Percentiles rank a stretch among this genome's conserved stretches.
Conservation (phyloP, 2,797 vertebrate genomes). For the Sardinella longiceps region DNA sequence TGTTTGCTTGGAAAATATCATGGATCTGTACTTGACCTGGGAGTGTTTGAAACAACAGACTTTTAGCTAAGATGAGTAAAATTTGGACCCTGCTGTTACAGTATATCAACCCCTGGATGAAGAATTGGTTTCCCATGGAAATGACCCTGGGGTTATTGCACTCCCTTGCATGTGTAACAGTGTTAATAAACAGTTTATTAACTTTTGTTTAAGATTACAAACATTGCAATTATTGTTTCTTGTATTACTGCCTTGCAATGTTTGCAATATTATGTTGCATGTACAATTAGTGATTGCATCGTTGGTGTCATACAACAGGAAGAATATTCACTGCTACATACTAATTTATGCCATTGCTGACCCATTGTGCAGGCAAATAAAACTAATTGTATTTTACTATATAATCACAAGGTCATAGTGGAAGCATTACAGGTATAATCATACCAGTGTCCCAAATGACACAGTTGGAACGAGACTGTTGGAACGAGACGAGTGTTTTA, state of each 20-base stretch:
- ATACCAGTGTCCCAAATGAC: not conserved
- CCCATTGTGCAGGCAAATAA: too few relatives aligned
- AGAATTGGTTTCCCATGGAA: not conserved
- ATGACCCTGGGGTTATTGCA: not conserved
- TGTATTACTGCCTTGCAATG: too few relatives aligned
- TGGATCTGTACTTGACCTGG: not conserved
- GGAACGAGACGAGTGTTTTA: too few relatives aligned
- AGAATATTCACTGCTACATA: too few relatives aligned
- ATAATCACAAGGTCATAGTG: not conserved
- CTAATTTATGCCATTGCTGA: too few relatives aligned
- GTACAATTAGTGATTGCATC: too few relatives aligned
- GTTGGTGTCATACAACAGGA: too few relatives aligned
- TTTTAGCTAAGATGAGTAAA: not conserved
- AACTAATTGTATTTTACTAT: not conserved
- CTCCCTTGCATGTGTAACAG: too few relatives aligned
- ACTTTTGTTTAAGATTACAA: too few relatives aligned
- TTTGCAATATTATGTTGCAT: too few relatives aligned
- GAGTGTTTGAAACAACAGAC: not conserved
- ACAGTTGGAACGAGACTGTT: not conserved
- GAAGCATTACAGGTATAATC: not conserved
- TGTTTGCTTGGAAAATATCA: constrained; percentile 9
- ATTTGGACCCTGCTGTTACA: not conserved
- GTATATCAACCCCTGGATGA: not conserved
- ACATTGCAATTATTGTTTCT: too few relatives aligned
- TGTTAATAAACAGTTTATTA: too few relatives aligned